Evolutionary conservation across 2,888 invertebrate genomes (phyloP).

Genomic region (Drosophila recens): DNA sequence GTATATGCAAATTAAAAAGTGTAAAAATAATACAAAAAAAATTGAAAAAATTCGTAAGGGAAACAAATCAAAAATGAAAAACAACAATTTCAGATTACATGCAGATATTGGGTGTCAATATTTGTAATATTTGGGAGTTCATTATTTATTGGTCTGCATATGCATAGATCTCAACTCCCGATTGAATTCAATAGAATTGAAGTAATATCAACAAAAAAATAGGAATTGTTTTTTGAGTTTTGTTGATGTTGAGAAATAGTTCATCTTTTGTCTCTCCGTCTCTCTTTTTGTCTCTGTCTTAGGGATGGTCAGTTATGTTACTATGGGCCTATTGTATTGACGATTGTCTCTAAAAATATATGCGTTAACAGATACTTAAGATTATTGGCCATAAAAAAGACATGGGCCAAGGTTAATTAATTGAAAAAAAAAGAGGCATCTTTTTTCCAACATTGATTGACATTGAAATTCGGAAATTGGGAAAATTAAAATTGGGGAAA

Average conservation of each 20-base stretch:
- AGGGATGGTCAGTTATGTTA: conserved; percentile 38
- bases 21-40: neutral
- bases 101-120: conserved; percentile 17
- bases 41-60: neutral
- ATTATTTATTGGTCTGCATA: conserved; percentile 29
- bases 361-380: conserved; percentile 22
- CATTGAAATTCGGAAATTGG: conserved; percentile 39
- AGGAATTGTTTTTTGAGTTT: too few relatives aligned
- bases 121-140: conserved; percentile 21
- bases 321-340: conserved; percentile 21
- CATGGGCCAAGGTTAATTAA: conserved; percentile 54
- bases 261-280: neutral
- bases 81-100: neutral
- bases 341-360: conserved; percentile 15
- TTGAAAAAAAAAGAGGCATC: conserved; percentile 34
- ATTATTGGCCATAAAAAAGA: conserved; percentile 9
- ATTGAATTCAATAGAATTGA: conserved; percentile 36
- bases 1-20: conserved; percentile 43
- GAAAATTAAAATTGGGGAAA: conserved; percentile 2
- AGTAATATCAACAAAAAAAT: too few relatives aligned
- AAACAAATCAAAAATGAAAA: conserved; percentile 7
- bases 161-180: conserved; percentile 15
- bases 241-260: neutral
- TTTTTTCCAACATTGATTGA: conserved; percentile 28
- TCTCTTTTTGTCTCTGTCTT: neutral